phyloP scores from a whole-genome alignment of 2,113 vertebrate genomes.

The Dasyurus viverrinus region DNA sequence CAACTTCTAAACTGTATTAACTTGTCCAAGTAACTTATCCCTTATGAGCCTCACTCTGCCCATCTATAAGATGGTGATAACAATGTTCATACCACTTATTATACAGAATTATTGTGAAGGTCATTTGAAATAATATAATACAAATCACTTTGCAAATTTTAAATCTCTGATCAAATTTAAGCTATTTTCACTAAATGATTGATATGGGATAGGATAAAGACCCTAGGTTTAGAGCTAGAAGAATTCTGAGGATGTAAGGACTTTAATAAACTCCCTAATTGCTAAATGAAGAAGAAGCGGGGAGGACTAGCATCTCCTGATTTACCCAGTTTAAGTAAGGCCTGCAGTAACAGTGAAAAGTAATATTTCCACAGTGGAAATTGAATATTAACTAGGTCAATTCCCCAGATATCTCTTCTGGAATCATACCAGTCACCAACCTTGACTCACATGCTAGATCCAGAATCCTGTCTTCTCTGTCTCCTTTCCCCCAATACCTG shows the following conservation, averaged over 20 bases:
- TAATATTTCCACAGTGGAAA: background rate
- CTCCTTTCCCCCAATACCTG: background rate
- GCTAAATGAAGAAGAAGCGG: background rate
- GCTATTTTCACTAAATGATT: background rate
- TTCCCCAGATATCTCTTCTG: background rate
- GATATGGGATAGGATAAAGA: background rate
- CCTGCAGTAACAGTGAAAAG: background rate
- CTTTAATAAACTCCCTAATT: background rate
- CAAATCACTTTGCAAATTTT: background rate
- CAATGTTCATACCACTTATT: background rate
- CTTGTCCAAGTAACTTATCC: background rate
- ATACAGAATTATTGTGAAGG: background rate
- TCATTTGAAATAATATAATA: background rate
- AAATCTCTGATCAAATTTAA: background rate
- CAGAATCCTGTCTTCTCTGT: background rate
- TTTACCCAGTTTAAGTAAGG: background rate
- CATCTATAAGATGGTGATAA: background rate
- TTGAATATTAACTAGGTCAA: background rate
- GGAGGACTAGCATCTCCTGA: background rate
- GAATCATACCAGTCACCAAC: background rate
- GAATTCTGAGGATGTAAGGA: background rate
- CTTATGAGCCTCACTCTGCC: background rate
- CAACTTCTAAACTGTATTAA: background rate
- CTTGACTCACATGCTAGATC: background rate
- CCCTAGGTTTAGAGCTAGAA: background rate